Percentiles rank a stretch among this genome's conserved stretches.
These are phyloP conservation scores for Melanotaenia parkinsoni DNA, from an alignment of 2,797 vertebrate species.

Conservation along the genomic window DNA sequence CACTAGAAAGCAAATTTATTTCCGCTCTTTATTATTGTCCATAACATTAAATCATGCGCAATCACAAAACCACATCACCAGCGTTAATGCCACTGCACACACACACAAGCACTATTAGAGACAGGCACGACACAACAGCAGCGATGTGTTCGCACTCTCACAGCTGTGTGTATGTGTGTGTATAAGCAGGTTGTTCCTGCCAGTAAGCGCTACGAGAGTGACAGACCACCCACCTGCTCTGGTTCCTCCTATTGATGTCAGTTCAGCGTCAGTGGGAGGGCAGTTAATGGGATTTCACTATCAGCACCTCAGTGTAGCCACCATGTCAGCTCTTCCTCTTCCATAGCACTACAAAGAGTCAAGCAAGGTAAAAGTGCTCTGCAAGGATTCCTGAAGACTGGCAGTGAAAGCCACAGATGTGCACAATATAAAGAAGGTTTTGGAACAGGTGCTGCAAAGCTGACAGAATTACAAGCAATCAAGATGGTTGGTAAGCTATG, in stretches of 20 bases:
- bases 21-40: slow-evolving; percentile 57
- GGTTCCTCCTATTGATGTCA: slow-evolving; percentile 72
- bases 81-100: slow-evolving; percentile 41
- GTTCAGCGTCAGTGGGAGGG: slow-evolving; percentile 72
- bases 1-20: slow-evolving; percentile 57
- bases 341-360: slow-evolving; percentile 57
- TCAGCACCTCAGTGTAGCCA: slow-evolving; percentile 73
- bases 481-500: slow-evolving; percentile 26
- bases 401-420: slow-evolving; percentile 55
- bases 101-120: slow-evolving; percentile 52
- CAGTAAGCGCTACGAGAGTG: slow-evolving; percentile 65
- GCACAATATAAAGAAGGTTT: slow-evolving; percentile 41
- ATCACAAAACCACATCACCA: slow-evolving; percentile 34
- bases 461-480: slow-evolving; percentile 35
- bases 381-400: slow-evolving; percentile 48
- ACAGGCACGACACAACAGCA: slow-evolving; percentile 58
- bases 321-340: slow-evolving; percentile 76
- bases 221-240: slow-evolving; percentile 80
- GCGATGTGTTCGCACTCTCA: slow-evolving; percentile 34
- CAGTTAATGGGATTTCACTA: slow-evolving; percentile 82
- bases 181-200: slow-evolving; percentile 61
- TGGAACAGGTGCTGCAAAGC: slow-evolving; percentile 28
- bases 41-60: slow-evolving; percentile 50
- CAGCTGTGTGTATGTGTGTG: slow-evolving; percentile 42
- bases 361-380: slow-evolving; percentile 59